phyloP scores from a whole-genome alignment of 2,888 invertebrate species.

The Seira musarum region DNA sequence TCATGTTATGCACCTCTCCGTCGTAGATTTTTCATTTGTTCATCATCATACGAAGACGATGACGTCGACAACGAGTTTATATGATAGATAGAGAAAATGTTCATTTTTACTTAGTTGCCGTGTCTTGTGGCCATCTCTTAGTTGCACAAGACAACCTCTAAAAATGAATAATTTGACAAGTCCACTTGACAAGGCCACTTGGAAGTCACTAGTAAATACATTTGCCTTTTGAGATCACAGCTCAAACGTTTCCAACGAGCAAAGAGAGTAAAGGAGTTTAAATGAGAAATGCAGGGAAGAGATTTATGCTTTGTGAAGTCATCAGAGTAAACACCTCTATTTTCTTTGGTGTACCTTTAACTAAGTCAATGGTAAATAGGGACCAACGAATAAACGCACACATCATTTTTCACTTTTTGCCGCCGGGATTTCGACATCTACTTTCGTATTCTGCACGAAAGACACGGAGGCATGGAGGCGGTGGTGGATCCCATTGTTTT shows the following conservation, averaged over 20 bases:
- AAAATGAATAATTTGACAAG: slow-evolving; percentile 58
- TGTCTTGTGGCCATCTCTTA: background rate
- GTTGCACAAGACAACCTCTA: slow-evolving; percentile 47
- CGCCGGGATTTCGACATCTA: slow-evolving; percentile 38
- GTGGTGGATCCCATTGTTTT: slow-evolving; percentile 37
- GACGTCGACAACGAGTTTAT: background rate
- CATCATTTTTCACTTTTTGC: slow-evolving; percentile 12
- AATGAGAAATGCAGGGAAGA: background rate
- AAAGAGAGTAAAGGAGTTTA: background rate
- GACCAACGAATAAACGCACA: too few species aligned
- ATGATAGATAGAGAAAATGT: background rate
- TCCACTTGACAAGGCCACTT: slow-evolving; percentile 56
- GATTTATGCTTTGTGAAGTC: slow-evolving; percentile 10
- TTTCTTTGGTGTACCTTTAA: slow-evolving; percentile 1
- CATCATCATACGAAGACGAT: slow-evolving; percentile 1
- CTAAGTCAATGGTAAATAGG: background rate
- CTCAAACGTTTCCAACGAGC: background rate
- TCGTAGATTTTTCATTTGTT: background rate
- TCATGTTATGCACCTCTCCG: background rate
- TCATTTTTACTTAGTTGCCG: background rate
- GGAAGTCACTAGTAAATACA: slow-evolving; percentile 38
- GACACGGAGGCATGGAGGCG: slow-evolving; percentile 34
- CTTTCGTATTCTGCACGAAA: slow-evolving; percentile 10
- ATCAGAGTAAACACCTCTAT: slow-evolving; percentile 5
- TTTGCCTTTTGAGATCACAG: slow-evolving; percentile 47